phyloP scores from a whole-genome alignment of 2,797 vertebrate species.

The Phataginus tricuspis region DNA sequence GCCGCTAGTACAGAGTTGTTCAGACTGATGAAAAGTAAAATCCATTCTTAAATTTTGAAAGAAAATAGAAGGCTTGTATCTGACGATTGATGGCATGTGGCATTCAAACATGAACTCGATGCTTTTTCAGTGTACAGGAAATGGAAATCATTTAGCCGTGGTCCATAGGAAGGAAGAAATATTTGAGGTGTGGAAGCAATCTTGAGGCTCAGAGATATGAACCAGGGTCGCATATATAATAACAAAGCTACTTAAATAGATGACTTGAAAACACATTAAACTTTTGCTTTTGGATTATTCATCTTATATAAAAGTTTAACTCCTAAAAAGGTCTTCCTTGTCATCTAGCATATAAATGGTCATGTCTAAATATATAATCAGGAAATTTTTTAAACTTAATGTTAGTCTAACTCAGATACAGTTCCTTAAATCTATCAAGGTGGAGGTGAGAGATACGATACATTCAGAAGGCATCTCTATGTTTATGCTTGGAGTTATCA shows the following conservation, averaged over 20 bases:
- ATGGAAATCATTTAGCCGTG: neutral
- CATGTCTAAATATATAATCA: neutral
- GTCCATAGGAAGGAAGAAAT: neutral
- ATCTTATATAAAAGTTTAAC: neutral
- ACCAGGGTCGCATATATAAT: neutral
- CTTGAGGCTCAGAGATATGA: neutral
- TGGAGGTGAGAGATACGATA: neutral
- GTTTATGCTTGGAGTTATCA: neutral
- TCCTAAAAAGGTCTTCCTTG: neutral
- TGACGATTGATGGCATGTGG: neutral
- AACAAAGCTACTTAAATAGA: conserved; percentile 36
- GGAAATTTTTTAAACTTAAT: neutral
- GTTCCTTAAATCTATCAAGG: neutral
- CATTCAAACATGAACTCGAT: neutral
- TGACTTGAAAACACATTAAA: neutral
- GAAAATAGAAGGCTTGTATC: neutral
- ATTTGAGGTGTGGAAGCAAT: neutral
- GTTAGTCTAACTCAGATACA: neutral
- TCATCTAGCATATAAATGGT: neutral
- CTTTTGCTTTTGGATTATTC: conserved; percentile 22
- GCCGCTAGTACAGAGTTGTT: neutral
- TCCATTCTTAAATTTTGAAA: conserved; percentile 1
- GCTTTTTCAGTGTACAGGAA: neutral
- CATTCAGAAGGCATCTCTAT: neutral
- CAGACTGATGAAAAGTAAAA: neutral